Conservation (phyloP, 23 tunicate genomes). For the Trididemnum clinides region DNA sequence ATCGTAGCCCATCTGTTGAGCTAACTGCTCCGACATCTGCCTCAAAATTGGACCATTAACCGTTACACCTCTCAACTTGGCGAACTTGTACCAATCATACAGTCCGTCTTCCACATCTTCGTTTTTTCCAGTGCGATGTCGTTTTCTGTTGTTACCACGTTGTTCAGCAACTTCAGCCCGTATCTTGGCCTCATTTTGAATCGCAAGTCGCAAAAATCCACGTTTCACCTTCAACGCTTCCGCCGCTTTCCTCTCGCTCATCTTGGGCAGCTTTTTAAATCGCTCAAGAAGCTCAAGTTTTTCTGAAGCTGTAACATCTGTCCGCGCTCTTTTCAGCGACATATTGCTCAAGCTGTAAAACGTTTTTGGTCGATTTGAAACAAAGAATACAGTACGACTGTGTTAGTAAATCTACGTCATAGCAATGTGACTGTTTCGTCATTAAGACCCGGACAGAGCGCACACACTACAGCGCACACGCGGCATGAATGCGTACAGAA, state of each 20-base stretch:
- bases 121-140: conserved; percentile 27
- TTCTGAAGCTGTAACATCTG: conserved; percentile 39
- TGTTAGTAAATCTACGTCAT: conserved; percentile 35
- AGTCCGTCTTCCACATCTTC: conserved; percentile 46
- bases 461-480: too few relatives aligned
- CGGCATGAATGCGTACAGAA: conserved; percentile 9
- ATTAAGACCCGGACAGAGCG: conserved; percentile 47
- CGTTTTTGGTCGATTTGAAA: conserved; percentile 37
- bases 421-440: conserved; percentile 42
- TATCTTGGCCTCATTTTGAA: conserved; percentile 48
- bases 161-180: conserved; percentile 53
- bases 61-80: not conserved
- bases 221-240: conserved; percentile 35
- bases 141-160: conserved; percentile 44
- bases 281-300: conserved; percentile 36
- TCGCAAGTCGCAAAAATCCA: conserved; percentile 37
- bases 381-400: conserved; percentile 36
- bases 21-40: conserved; percentile 40
- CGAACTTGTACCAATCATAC: conserved; percentile 51
- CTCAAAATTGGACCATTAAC: conserved; percentile 55
- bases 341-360: conserved; percentile 32
- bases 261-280: conserved; percentile 46
- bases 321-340: conserved; percentile 44
- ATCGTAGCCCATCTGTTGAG: conserved; percentile 32
- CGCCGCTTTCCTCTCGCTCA: conserved; percentile 56